phyloP scores from a whole-genome alignment of 2,113 vertebrate species.

The Cinclus mexicanus region DNA sequence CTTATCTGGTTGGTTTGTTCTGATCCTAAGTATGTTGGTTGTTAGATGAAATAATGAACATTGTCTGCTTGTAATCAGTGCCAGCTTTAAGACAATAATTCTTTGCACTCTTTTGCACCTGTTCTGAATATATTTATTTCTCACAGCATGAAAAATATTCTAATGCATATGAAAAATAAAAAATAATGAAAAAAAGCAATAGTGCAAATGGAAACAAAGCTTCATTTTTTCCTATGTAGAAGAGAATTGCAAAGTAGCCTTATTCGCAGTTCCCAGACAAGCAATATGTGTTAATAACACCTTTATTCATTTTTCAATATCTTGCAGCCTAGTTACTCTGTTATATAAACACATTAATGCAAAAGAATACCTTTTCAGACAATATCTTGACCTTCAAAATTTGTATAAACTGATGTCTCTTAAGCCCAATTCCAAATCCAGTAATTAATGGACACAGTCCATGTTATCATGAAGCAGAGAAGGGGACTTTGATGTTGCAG shows the following conservation, averaged over 20 bases:
- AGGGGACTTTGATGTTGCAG: neutral
- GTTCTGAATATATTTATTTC: neutral
- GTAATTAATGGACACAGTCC: neutral
- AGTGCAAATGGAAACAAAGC: neutral
- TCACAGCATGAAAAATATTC: neutral
- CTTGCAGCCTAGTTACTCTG: neutral
- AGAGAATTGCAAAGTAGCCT: neutral
- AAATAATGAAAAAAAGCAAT: neutral
- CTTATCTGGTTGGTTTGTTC: neutral
- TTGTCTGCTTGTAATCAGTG: neutral
- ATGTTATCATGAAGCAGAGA: neutral
- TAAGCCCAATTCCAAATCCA: neutral
- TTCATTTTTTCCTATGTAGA: neutral
- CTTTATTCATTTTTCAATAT: neutral
- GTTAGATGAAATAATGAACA: neutral
- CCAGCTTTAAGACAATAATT: constrained; percentile 1
- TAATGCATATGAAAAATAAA: neutral
- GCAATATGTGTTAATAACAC: neutral
- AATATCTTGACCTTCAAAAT: neutral
- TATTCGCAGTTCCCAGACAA: neutral
- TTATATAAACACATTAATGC: neutral
- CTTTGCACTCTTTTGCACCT: neutral
- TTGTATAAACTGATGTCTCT: neutral
- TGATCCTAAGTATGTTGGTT: neutral
- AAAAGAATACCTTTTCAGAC: neutral